A percentile compares a stretch with the other conserved stretches of the same genome.
These are phyloP conservation scores for Sitobion miscanthi DNA, from an alignment of 1,140 invertebrate species.

Conservation along the genomic window DNA sequence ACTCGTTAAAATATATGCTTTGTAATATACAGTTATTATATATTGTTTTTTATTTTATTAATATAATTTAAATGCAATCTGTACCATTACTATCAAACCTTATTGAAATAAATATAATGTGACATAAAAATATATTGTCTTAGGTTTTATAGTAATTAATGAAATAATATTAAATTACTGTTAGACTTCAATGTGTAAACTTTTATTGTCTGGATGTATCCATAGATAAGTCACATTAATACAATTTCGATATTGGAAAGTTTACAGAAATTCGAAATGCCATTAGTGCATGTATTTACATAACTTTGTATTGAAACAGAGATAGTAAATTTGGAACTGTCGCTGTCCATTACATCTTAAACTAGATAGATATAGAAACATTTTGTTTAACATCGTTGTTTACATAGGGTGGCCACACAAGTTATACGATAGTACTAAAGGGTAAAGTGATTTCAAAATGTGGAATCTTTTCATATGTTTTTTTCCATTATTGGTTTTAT, in stretches of 20 bases:
- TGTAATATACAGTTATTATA: neutral
- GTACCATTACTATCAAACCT: neutral
- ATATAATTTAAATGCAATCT: neutral
- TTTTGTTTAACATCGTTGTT: neutral
- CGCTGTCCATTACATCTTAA: neutral
- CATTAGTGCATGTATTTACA: neutral
- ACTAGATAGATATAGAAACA: neutral
- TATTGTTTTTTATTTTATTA: neutral
- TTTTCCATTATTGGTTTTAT: neutral
- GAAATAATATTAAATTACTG: neutral
- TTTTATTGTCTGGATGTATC: neutral
- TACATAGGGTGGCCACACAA: neutral
- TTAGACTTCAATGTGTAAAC: neutral
- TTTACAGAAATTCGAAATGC: neutral
- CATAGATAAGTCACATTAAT: neutral
- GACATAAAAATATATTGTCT: neutral
- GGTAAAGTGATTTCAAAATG: neutral
- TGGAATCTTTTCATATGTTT: neutral
- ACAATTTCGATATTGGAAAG: neutral
- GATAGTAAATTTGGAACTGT: neutral
- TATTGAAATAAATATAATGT: neutral
- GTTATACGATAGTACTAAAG: neutral
- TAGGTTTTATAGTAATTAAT: neutral
- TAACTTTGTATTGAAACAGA: neutral
- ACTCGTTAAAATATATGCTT: neutral